A percentile compares a stretch with the other conserved stretches of the same genome.
Evolutionary conservation across 2,888 invertebrate species (phyloP).

Genomic region (Cephus runcator): DNA sequence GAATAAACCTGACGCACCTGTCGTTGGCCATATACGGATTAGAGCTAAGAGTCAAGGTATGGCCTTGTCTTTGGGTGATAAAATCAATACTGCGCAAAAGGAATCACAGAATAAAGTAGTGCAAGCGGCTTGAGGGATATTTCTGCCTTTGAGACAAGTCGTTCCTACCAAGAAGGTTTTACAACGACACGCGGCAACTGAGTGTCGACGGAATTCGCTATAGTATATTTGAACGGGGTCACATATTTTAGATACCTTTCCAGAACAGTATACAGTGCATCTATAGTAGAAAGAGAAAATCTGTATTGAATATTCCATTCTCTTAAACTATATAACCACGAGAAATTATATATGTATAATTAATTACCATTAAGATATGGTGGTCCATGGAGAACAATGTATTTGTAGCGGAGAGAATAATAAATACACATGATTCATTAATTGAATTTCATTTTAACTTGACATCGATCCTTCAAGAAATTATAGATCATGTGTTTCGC

Average conservation of each 20-base stretch:
- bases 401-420: slow-evolving; percentile 4
- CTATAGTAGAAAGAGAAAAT: not conserved
- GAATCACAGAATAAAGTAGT: slow-evolving; percentile 63
- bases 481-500: not conserved
- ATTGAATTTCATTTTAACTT: slow-evolving; percentile 11
- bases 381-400: not conserved
- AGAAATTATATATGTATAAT: not conserved
- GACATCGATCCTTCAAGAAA: not conserved
- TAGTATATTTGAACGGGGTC: not conserved
- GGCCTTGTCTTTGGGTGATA: slow-evolving; percentile 98
- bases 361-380: not conserved
- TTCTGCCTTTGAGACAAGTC: not conserved
- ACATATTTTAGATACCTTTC: not conserved
- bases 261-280: not conserved
- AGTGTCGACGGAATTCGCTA: not conserved
- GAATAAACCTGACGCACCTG: slow-evolving; percentile 87
- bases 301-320: not conserved
- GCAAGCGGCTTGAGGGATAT: slow-evolving; percentile 52
- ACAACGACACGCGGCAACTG: not conserved
- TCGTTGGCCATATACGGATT: slow-evolving; percentile 97
- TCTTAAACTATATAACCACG: not conserved
- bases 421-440: slow-evolving; percentile 9
- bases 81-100: slow-evolving; percentile 94
- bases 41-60: slow-evolving; percentile 99
- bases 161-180: not conserved